A percentile compares a stretch with the other conserved stretches of the same genome.
Evolutionary conservation across 2,888 invertebrate genomes (phyloP).

Genomic region (Calephelis perditalis): DNA sequence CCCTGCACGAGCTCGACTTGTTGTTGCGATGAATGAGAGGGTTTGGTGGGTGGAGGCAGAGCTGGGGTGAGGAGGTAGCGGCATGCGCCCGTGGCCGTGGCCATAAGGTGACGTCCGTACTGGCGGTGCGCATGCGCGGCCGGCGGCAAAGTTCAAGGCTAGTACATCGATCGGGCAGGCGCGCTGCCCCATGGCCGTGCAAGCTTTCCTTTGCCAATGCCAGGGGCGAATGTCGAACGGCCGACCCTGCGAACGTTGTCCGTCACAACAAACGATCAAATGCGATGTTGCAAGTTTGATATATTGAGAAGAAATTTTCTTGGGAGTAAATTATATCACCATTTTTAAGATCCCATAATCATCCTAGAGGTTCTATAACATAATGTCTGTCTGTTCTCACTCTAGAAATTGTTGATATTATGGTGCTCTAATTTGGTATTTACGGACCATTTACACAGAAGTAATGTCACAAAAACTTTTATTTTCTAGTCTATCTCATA

Average conservation of each 20-base stretch:
- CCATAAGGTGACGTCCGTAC: conserved; percentile 64
- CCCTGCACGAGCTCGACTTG: conserved; percentile 29
- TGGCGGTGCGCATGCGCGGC: conserved; percentile 54
- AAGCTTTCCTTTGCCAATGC: conserved; percentile 40
- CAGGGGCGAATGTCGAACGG: conserved; percentile 39
- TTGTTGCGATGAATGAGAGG: conserved; percentile 27
- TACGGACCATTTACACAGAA: too few species aligned
- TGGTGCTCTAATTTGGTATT: too few species aligned
- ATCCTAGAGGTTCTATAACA: too few species aligned
- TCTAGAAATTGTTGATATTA: too few species aligned
- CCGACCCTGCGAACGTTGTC: conserved; percentile 16
- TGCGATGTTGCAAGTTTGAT: neutral
- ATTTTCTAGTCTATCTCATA: too few species aligned
- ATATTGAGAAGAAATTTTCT: too few species aligned
- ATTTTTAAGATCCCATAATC: too few species aligned
- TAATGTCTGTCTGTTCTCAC: too few species aligned
- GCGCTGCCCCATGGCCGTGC: conserved; percentile 49
- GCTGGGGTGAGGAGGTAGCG: conserved; percentile 35
- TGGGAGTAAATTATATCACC: too few species aligned
- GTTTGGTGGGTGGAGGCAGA: conserved; percentile 17
- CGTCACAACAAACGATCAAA: conserved; percentile 5
- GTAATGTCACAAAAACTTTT: too few species aligned
- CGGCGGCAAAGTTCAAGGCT: conserved; percentile 63
- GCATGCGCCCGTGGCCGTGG: conserved; percentile 66
- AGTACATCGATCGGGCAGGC: conserved; percentile 59